Evolutionary conservation across 2,797 vertebrate species (phyloP).

Genomic region (Sebastes cheni): DNA sequence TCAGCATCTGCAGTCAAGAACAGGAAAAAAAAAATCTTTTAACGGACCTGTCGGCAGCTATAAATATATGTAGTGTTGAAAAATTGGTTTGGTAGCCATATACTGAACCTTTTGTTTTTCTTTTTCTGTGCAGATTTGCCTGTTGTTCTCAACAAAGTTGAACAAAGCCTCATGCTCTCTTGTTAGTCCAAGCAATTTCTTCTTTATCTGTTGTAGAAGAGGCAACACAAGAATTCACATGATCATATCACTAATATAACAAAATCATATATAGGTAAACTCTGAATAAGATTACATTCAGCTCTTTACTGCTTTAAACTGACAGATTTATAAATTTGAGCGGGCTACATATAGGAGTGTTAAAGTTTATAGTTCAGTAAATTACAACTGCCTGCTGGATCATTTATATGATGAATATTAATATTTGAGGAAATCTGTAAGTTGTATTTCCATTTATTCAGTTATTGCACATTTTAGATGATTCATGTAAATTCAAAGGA

Average conservation of each 20-base stretch:
- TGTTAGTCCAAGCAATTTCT: conserved; percentile 85
- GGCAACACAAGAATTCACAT: background rate
- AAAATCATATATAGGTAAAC: background rate
- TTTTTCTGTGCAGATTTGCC: conserved; percentile 83
- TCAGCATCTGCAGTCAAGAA: conserved; percentile 83
- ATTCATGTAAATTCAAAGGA: background rate
- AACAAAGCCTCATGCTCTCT: conserved; percentile 89
- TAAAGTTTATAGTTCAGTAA: background rate
- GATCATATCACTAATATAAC: background rate
- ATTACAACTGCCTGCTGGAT: background rate
- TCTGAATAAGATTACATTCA: background rate
- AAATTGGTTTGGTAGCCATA: background rate
- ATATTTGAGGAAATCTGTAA: background rate
- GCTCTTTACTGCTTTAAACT: background rate
- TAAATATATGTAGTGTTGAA: background rate
- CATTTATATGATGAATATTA: background rate
- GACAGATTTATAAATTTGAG: background rate
- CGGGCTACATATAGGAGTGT: background rate
- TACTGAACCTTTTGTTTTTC: conserved; percentile 86
- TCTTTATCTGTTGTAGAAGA: conserved; percentile 81
- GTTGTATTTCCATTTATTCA: background rate
- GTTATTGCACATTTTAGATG: background rate
- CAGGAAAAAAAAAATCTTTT: background rate
- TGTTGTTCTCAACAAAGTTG: conserved; percentile 87
- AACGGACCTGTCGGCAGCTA: background rate